Percentiles rank a stretch among this genome's conserved stretches.
phyloP scores from a whole-genome alignment of 2,888 invertebrate genomes.

The Limnephilus auricula region DNA sequence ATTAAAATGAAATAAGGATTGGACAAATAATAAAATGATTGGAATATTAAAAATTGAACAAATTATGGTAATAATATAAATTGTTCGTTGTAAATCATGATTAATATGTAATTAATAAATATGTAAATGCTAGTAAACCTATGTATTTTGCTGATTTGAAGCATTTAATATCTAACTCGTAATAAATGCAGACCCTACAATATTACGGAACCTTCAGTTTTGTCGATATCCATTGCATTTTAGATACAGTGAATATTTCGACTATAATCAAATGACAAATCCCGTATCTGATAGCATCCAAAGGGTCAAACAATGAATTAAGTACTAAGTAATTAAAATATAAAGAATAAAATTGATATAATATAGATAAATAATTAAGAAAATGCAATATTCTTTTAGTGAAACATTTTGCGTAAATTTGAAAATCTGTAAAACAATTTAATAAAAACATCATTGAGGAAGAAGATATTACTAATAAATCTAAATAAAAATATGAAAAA shows the following conservation, averaged over 20 bases:
- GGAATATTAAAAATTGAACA: background rate
- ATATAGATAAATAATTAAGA: background rate
- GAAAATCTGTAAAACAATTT: background rate
- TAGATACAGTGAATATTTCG: background rate
- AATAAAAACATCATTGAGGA: background rate
- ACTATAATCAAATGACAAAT: background rate
- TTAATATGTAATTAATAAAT: background rate
- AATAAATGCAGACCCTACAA: background rate
- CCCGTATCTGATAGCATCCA: background rate
- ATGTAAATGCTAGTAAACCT: background rate
- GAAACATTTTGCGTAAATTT: background rate
- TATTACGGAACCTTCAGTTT: background rate
- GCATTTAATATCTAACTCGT: background rate
- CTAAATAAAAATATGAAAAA: no score
- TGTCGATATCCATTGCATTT: background rate
- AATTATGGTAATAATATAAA: background rate
- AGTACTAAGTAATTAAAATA: background rate
- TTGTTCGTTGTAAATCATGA: background rate
- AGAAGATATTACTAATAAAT: no score
- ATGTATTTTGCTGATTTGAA: background rate
- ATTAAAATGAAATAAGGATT: background rate
- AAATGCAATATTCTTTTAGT: conserved; percentile 26
- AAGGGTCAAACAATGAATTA: background rate
- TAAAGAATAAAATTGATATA: background rate
- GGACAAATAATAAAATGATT: conserved; percentile 4